phyloP scores from a whole-genome alignment of 2,888 invertebrate species.

The Proisotoma minuta region DNA sequence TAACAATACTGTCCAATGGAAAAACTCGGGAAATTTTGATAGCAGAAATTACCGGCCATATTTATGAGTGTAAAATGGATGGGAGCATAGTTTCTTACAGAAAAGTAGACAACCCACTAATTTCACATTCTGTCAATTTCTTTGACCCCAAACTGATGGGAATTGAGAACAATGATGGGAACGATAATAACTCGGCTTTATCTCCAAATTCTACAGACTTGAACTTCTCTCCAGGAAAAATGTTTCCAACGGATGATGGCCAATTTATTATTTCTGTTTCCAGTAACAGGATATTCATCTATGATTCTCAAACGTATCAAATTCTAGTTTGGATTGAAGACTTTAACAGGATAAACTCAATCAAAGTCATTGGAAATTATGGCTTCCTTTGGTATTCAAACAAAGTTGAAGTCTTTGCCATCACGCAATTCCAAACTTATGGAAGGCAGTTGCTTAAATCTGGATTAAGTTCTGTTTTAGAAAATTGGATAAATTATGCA shows the following conservation, averaged over 20 bases:
- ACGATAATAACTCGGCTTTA: background rate
- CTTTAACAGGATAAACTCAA: constrained; percentile 37
- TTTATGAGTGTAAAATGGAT: constrained; percentile 31
- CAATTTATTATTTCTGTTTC: constrained; percentile 36
- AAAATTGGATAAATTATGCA: constrained; percentile 34
- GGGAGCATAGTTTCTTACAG: constrained; percentile 28
- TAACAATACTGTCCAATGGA: too few relatives aligned
- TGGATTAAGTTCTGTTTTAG: constrained; percentile 31
- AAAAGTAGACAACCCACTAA: constrained; percentile 17
- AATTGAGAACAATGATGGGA: background rate
- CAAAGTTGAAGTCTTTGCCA: constrained; percentile 38
- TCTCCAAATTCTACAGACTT: constrained; percentile 12
- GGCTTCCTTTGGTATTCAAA: constrained; percentile 42
- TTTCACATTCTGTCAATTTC: constrained; percentile 18
- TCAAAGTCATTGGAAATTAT: constrained; percentile 45
- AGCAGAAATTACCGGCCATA: too few relatives aligned
- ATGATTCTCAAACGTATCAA: constrained; percentile 32
- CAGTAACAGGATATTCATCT: constrained; percentile 33
- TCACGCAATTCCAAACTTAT: constrained; percentile 37
- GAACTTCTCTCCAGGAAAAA: constrained; percentile 34
- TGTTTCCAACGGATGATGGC: constrained; percentile 34
- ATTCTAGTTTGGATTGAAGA: constrained; percentile 39
- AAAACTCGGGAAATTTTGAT: too few relatives aligned
- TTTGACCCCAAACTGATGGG: constrained; percentile 35
- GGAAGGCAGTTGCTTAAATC: constrained; percentile 39